These are phyloP conservation scores for Eucera pruinosa DNA, from an alignment of 2,888 invertebrate genomes.

Conservation along the genomic window DNA sequence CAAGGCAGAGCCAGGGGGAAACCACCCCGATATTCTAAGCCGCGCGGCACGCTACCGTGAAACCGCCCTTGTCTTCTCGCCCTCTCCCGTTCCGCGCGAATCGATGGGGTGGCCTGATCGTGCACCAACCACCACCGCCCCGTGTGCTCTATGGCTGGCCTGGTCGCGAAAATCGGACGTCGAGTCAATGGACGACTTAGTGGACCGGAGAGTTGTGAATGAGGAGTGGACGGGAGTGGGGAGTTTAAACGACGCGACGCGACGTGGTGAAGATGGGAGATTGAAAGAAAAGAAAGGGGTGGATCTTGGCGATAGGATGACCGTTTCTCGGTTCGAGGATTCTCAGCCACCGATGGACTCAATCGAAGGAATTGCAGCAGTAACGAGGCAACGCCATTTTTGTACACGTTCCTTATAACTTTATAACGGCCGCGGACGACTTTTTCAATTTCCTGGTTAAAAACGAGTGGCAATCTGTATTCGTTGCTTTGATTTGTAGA, in stretches of 20 bases:
- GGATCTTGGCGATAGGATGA: no score
- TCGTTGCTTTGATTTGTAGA: no score
- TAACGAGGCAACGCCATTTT: no score
- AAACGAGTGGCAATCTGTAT: no score
- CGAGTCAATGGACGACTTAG: slow-evolving; percentile 62
- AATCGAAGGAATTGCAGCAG: no score
- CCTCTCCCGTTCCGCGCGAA: slow-evolving; percentile 26
- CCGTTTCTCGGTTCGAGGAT: no score
- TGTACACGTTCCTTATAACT: no score
- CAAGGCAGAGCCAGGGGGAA: slow-evolving; percentile 50
- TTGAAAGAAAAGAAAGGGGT: no score
- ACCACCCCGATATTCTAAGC: slow-evolving; percentile 59
- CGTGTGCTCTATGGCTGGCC: slow-evolving; percentile 2
- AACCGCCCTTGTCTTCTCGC: slow-evolving; percentile 62
- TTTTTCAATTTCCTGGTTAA: no score
- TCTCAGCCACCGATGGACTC: no score
- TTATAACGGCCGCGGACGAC: no score
- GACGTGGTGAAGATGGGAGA: no score
- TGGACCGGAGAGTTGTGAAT: slow-evolving; percentile 39
- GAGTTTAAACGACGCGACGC: background rate
- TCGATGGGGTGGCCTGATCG: slow-evolving; percentile 60
- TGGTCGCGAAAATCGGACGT: slow-evolving; percentile 60
- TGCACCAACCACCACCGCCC: slow-evolving; percentile 66
- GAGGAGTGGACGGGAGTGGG: slow-evolving; percentile 28
- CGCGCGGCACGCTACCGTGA: slow-evolving; percentile 64